phyloP scores from a whole-genome alignment of 2,113 vertebrate species.

The Megaleporinus macrocephalus region DNA sequence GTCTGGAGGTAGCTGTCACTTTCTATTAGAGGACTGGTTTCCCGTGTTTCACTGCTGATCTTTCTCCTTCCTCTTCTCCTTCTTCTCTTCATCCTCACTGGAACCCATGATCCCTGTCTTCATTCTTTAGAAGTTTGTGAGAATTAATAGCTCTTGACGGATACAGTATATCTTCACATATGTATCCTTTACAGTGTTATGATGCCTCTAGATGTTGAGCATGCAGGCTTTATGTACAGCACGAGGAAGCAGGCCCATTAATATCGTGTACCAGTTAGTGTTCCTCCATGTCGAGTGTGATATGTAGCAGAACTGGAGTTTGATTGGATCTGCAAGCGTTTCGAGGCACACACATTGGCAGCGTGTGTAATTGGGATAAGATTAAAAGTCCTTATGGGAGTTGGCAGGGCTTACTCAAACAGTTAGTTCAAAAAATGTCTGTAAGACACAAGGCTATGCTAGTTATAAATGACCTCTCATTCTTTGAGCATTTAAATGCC shows the following conservation, averaged over 20 bases:
- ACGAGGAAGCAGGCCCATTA: slow-evolving; percentile 4
- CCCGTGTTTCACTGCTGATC: background rate
- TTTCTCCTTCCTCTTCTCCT: slow-evolving; percentile 5
- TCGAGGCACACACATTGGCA: slow-evolving; percentile 7
- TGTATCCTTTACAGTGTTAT: background rate
- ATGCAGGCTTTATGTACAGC: background rate
- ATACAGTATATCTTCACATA: background rate
- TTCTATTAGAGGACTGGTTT: slow-evolving; percentile 23
- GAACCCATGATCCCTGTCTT: background rate
- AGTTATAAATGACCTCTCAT: too few relatives aligned
- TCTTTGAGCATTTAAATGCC: background rate
- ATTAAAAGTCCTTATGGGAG: slow-evolving; percentile 23
- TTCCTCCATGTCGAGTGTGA: slow-evolving; percentile 18
- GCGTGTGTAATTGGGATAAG: slow-evolving; percentile 16
- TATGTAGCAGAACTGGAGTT: slow-evolving; percentile 23
- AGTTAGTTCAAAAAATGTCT: background rate
- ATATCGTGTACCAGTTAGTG: background rate
- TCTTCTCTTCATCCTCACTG: background rate
- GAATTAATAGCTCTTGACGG: background rate
- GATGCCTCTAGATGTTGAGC: background rate
- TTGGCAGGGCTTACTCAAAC: slow-evolving; percentile 7
- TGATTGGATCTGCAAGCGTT: slow-evolving; percentile 27
- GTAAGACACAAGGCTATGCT: background rate
- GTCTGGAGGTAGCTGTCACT: slow-evolving; percentile 36
- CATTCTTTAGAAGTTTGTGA: background rate